Percentiles rank a stretch among this genome's conserved stretches.
phyloP scores from a whole-genome alignment of 2,888 invertebrate genomes.

The Bugulina stolonifera region DNA sequence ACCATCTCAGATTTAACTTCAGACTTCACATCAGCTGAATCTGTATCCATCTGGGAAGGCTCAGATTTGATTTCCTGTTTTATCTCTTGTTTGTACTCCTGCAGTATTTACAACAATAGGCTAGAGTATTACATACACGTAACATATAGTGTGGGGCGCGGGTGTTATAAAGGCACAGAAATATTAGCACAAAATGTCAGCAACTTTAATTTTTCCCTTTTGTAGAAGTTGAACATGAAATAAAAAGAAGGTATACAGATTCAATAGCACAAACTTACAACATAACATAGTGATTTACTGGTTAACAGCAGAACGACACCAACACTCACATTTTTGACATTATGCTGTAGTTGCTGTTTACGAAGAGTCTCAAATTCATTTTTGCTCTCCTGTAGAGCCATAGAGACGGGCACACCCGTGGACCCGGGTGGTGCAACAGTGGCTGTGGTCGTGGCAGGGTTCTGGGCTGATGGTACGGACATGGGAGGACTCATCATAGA shows the following conservation, averaged over 20 bases:
- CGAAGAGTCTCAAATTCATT: slow-evolving; percentile 34
- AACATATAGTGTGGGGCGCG: no score
- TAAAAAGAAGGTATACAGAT: no score
- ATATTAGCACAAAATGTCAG: no score
- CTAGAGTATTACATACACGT: no score
- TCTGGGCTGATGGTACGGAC: not conserved
- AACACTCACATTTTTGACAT: not conserved
- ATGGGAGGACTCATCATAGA: slow-evolving; percentile 25
- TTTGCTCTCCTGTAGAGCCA: slow-evolving; percentile 33
- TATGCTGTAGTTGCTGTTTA: slow-evolving; percentile 29
- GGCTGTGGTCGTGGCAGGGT: no score
- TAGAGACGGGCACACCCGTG: slow-evolving; percentile 19
- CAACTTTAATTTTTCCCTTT: no score
- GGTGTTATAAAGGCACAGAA: no score
- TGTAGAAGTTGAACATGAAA: no score
- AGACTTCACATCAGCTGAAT: slow-evolving; percentile 28
- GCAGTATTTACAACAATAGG: no score
- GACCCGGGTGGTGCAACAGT: not conserved
- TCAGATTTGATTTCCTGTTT: slow-evolving; percentile 2
- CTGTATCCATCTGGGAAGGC: not conserved
- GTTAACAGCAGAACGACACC: no score
- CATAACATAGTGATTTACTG: no score
- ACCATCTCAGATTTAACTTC: slow-evolving; percentile 33
- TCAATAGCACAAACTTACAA: no score
- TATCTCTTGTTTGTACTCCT: not conserved